Percentiles rank a stretch among this genome's conserved stretches.
Conservation (phyloP, 1,140 invertebrate genomes). For the Anadara kagoshimensis region DNA sequence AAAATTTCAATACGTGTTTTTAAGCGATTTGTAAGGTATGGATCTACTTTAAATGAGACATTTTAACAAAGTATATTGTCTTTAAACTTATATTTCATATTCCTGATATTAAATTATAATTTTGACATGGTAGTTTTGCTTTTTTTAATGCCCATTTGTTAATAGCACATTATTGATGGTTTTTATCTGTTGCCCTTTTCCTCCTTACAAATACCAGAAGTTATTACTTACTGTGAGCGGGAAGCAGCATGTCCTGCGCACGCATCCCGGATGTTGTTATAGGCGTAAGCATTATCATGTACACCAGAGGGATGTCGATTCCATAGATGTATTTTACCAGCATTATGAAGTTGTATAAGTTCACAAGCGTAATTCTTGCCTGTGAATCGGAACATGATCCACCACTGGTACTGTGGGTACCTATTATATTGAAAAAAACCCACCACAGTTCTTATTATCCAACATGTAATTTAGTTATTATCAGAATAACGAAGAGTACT, state of each 20-base stretch:
- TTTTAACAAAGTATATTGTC: too few relatives aligned
- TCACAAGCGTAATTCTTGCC: conserved; percentile 53
- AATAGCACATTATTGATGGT: too few relatives aligned
- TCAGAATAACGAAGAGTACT: neutral
- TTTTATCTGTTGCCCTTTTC: neutral
- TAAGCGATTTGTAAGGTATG: too few relatives aligned
- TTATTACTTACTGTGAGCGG: conserved; percentile 47
- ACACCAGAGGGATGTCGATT: conserved; percentile 55
- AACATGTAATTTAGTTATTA: neutral
- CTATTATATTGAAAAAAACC: neutral
- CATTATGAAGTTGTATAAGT: conserved; percentile 43
- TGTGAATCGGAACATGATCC: conserved; percentile 39
- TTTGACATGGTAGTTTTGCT: neutral
- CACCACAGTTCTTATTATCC: neutral
- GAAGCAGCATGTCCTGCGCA: conserved; percentile 52
- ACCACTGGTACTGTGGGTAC: conserved; percentile 8
- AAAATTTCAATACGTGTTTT: too few relatives aligned
- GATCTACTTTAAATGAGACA: too few relatives aligned
- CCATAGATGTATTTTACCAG: conserved; percentile 44
- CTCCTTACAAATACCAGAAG: neutral
- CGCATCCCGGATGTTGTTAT: conserved; percentile 59
- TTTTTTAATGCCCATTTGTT: too few relatives aligned
- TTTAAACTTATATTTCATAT: too few relatives aligned
- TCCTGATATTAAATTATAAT: too few relatives aligned
- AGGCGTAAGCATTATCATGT: conserved; percentile 57